phyloP scores from a whole-genome alignment of 2,888 invertebrate species.

The Coenonympha glycerion region DNA sequence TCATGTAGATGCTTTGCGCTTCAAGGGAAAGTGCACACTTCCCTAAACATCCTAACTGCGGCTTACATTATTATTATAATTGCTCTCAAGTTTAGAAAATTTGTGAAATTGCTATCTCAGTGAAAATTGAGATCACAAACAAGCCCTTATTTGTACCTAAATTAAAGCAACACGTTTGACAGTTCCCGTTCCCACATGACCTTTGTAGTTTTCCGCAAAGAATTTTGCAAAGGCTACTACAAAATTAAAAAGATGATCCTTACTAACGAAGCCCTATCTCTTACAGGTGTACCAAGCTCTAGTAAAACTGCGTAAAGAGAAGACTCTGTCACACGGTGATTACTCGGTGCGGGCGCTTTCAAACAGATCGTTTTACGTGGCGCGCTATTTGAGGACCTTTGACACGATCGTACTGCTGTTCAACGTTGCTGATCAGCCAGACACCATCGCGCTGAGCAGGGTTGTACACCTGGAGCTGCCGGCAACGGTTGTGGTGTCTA shows the following conservation, averaged over 20 bases:
- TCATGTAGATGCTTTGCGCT: no score
- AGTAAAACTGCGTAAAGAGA: constrained; percentile 61
- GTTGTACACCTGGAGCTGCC: constrained; percentile 35
- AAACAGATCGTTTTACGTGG: constrained; percentile 36
- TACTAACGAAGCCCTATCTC: background rate
- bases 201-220: no score
- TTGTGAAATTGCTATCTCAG: no score
- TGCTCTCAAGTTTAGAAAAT: no score
- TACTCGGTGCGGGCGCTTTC: constrained; percentile 55
- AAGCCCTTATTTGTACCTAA: no score
- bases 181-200: no score
- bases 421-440: constrained; percentile 58
- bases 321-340: constrained; percentile 47
- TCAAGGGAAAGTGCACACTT: no score
- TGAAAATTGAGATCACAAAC: no score
- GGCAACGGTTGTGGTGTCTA: constrained; percentile 40
- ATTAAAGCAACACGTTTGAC: no score
- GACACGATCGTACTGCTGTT: constrained; percentile 53
- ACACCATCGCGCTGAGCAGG: constrained; percentile 47
- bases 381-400: constrained; percentile 33
- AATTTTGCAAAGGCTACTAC: no score
- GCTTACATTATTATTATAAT: no score
- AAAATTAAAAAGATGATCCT: background rate
- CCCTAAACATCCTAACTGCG: no score
- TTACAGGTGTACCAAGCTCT: constrained; percentile 73